Evolutionary conservation across 2,113 vertebrate genomes (phyloP).

Genomic region (Falcunculus frontatus): DNA sequence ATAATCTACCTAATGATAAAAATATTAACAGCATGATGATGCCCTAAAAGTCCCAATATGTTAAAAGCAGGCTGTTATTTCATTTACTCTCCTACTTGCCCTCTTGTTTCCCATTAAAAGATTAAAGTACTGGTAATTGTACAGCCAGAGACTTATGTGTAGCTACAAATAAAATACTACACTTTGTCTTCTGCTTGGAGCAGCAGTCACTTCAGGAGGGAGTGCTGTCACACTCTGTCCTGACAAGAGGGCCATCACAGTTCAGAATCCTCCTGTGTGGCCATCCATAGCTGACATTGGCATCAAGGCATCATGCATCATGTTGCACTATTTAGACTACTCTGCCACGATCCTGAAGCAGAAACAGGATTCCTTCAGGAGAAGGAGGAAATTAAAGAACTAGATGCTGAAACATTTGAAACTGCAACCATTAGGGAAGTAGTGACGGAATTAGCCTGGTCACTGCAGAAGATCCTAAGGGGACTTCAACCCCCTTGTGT

Average conservation of each 20-base stretch:
- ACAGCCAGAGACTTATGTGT: background rate
- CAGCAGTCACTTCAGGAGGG: background rate
- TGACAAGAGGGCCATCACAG: background rate
- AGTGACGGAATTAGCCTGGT: accelerated
- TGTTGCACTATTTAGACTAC: background rate
- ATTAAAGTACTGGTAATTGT: background rate
- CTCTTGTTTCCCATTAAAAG: background rate
- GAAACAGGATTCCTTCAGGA: background rate
- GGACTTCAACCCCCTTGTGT: background rate
- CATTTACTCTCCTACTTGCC: background rate
- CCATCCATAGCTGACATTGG: background rate
- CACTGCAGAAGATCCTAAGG: background rate
- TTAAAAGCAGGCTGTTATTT: background rate
- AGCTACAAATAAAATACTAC: background rate
- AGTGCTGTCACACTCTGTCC: background rate
- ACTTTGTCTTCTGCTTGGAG: background rate
- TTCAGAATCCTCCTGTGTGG: background rate
- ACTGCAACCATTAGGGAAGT: background rate
- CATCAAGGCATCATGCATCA: background rate
- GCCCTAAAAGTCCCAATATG: background rate
- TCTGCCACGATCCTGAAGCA: background rate
- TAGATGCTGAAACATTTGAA: background rate
- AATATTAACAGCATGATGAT: background rate
- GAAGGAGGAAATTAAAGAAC: background rate
- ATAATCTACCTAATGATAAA: background rate